A percentile compares a stretch with the other conserved stretches of the same genome.
phyloP scores from a whole-genome alignment of 2,797 vertebrate species.

The Falco concolor region DNA sequence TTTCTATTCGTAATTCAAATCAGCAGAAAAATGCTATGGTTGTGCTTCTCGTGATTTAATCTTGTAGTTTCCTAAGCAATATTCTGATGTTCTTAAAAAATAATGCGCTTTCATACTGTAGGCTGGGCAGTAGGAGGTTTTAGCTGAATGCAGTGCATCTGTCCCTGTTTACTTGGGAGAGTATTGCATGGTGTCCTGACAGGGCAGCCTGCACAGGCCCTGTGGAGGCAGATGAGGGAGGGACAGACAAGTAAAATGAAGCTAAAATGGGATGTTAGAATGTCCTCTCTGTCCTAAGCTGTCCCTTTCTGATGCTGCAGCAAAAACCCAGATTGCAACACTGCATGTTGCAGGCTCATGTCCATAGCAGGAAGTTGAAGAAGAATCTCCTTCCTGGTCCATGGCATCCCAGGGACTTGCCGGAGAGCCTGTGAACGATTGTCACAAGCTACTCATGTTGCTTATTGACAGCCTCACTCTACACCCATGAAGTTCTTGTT shows the following conservation, averaged over 20 bases:
- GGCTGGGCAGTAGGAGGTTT: neutral
- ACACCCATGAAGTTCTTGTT: neutral
- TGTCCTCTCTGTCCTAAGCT: neutral
- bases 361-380: neutral
- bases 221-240: neutral
- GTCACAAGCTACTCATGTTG: neutral
- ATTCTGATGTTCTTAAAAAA: slow-evolving; percentile 18
- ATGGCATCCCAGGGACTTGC: neutral
- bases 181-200: neutral
- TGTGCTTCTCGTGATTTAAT: slow-evolving; percentile 45
- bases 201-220: neutral
- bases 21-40: slow-evolving; percentile 44
- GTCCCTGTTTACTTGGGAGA: neutral
- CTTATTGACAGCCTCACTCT: neutral
- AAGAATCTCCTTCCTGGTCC: neutral
- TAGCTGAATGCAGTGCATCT: neutral
- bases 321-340: neutral
- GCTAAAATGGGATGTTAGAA: neutral
- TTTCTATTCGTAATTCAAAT: slow-evolving; percentile 66
- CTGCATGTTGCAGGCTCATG: neutral
- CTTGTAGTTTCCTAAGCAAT: slow-evolving; percentile 42
- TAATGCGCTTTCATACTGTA: neutral
- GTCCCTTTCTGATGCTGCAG: neutral
- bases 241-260: neutral
- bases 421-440: neutral